Percentiles rank a stretch among this genome's conserved stretches.
Evolutionary conservation across 1,140 invertebrate genomes (phyloP).

Genomic region (Macrobrachium nipponense): DNA sequence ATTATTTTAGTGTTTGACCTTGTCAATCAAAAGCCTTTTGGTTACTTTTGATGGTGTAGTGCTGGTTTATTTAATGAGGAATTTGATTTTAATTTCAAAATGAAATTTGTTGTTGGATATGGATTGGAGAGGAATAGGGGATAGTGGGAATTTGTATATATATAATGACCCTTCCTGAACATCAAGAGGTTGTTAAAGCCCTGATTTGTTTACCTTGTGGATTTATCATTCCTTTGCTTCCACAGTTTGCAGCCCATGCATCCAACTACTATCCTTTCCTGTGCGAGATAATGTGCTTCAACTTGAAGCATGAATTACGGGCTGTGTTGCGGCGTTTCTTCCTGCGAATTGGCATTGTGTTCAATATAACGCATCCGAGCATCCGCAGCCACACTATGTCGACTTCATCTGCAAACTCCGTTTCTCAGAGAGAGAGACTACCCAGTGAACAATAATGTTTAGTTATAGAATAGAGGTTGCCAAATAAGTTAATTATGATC

Average conservation of each 20-base stretch:
- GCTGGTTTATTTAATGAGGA: too few species aligned
- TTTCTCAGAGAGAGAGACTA: not conserved
- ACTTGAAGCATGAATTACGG: slow-evolving; percentile 91
- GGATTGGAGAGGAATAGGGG: too few species aligned
- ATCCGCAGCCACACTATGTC: slow-evolving; percentile 37
- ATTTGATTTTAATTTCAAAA: too few species aligned
- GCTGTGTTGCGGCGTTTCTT: slow-evolving; percentile 91
- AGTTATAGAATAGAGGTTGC: too few species aligned
- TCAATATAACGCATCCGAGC: slow-evolving; percentile 75
- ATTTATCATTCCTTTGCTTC: slow-evolving; percentile 21
- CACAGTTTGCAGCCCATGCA: slow-evolving; percentile 89
- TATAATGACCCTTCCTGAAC: too few species aligned
- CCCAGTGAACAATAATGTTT: slow-evolving; percentile 3
- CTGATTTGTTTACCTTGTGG: not conserved
- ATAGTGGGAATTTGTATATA: too few species aligned
- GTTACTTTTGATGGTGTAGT: too few species aligned
- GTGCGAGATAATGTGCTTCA: slow-evolving; percentile 94
- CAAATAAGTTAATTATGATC: too few species aligned
- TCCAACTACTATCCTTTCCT: slow-evolving; percentile 88
- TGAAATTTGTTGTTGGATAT: too few species aligned
- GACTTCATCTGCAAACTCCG: slow-evolving; percentile 1
- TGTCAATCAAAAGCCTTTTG: too few species aligned
- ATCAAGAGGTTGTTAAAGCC: not conserved
- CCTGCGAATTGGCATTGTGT: slow-evolving; percentile 88
- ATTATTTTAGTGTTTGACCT: too few species aligned